These are phyloP conservation scores for Cheilosia impressa DNA, from an alignment of 2,888 invertebrate genomes.

Conservation along the genomic window DNA sequence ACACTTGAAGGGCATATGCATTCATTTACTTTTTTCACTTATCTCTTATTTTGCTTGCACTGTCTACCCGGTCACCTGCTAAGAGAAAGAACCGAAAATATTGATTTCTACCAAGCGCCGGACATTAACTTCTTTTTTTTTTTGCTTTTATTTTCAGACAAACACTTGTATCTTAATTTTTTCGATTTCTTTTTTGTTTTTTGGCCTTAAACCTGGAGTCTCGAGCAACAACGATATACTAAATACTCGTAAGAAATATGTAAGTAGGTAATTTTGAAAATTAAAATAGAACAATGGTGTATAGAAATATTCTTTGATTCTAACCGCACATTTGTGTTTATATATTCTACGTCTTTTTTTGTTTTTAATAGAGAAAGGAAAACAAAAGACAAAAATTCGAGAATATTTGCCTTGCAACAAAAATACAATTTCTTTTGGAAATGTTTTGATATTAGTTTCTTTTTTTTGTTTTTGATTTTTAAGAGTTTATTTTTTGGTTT, in stretches of 20 bases:
- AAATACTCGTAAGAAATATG: constrained; percentile 12
- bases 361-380: constrained; percentile 5
- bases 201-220: constrained; percentile 76
- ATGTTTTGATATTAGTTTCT: constrained; percentile 67
- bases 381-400: constrained; percentile 48
- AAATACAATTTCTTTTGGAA: constrained; percentile 58
- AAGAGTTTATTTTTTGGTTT: constrained; percentile 76
- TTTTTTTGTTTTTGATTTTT: constrained; percentile 76
- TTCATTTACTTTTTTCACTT: constrained; percentile 22
- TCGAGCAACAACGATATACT: constrained; percentile 70
- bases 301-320: constrained; percentile 40
- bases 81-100: constrained; percentile 49
- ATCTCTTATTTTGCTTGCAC: constrained; percentile 37
- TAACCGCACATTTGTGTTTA: constrained; percentile 65
- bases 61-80: constrained; percentile 41
- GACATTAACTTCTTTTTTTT: constrained; percentile 13
- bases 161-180: constrained; percentile 72
- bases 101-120: constrained; percentile 55
- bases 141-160: constrained; percentile 13
- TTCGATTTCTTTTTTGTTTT: constrained; percentile 70
- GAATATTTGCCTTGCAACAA: constrained; percentile 46
- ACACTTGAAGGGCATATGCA: constrained; percentile 53
- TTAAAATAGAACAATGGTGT: constrained; percentile 53
- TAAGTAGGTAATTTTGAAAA: constrained; percentile 43
- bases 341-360: constrained; percentile 26